A percentile compares a stretch with the other conserved stretches of the same genome.
Conservation (phyloP, 2,797 vertebrate genomes). For the Enteromius mattozi region DNA sequence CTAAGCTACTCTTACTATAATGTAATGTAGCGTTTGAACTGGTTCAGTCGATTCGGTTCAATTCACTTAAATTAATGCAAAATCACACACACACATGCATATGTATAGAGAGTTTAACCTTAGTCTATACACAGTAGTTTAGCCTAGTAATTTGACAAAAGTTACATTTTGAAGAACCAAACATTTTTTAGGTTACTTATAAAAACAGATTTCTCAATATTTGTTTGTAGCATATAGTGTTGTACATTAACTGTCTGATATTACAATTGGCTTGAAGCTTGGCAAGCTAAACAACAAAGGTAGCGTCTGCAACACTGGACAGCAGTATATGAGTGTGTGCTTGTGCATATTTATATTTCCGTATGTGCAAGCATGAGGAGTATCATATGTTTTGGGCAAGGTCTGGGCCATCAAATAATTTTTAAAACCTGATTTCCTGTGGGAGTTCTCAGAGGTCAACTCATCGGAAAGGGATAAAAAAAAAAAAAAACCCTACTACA, state of each 20-base stretch:
- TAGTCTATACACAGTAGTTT: too few species aligned
- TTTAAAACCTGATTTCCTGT: constrained; percentile 88
- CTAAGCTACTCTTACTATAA: neutral
- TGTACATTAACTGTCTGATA: neutral
- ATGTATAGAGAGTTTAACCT: too few species aligned
- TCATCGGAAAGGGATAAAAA: constrained; percentile 94
- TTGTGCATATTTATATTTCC: constrained; percentile 19
- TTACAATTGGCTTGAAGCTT: neutral
- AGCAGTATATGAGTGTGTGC: neutral
- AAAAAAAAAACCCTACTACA: constrained; percentile 71
- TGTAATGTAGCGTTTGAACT: neutral
- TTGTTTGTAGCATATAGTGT: neutral
- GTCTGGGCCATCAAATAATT: constrained; percentile 82
- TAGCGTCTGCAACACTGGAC: neutral
- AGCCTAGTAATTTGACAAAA: neutral
- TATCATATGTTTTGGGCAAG: constrained; percentile 28
- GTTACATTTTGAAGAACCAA: neutral
- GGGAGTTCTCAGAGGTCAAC: constrained; percentile 91
- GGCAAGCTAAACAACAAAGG: neutral
- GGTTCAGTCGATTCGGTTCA: neutral
- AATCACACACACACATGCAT: too few species aligned
- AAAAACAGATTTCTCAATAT: neutral
- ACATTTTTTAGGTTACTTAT: neutral
- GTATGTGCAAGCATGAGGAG: constrained; percentile 26
- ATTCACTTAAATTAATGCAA: too few species aligned